phyloP scores from a whole-genome alignment of 1,140 invertebrate genomes.

The Pinna nobilis region DNA sequence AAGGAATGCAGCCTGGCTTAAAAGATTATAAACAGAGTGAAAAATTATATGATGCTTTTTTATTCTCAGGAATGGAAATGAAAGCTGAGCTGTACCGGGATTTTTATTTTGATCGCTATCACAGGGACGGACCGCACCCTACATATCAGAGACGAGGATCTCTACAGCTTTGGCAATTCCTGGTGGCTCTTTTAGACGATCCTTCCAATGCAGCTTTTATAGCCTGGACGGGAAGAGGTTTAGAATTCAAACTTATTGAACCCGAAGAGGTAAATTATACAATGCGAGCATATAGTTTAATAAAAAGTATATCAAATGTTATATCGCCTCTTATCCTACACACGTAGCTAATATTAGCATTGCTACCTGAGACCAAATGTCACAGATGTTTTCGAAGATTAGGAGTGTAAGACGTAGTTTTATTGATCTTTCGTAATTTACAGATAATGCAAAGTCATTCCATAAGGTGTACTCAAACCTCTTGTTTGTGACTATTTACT shows the following conservation, averaged over 20 bases:
- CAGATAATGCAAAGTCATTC: too few species aligned
- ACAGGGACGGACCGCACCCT: slow-evolving; percentile 63
- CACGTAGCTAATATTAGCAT: too few species aligned
- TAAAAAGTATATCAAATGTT: not conserved
- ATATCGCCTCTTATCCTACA: too few species aligned
- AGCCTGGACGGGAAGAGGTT: slow-evolving; percentile 94
- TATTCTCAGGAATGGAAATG: slow-evolving; percentile 63
- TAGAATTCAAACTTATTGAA: slow-evolving; percentile 96
- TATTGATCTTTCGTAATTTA: too few species aligned
- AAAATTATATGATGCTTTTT: too few species aligned
- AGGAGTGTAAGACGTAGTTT: too few species aligned
- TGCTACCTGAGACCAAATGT: too few species aligned
- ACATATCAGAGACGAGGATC: slow-evolving; percentile 83
- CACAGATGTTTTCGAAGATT: too few species aligned
- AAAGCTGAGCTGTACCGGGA: slow-evolving; percentile 67
- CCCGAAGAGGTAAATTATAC: slow-evolving; percentile 86
- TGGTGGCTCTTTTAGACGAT: slow-evolving; percentile 91
- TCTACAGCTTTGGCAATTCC: slow-evolving; percentile 95
- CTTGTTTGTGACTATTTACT: too few species aligned
- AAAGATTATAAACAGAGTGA: too few species aligned
- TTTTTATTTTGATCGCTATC: slow-evolving; percentile 68
- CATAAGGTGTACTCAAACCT: too few species aligned
- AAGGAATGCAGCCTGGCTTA: too few species aligned
- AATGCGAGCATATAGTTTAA: not conserved
- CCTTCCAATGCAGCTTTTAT: slow-evolving; percentile 90